Percentiles rank a stretch among this genome's conserved stretches.
These are phyloP conservation scores for Arnoldichthys spilopterus DNA, from an alignment of 2,797 vertebrate genomes.

Conservation along the genomic window DNA sequence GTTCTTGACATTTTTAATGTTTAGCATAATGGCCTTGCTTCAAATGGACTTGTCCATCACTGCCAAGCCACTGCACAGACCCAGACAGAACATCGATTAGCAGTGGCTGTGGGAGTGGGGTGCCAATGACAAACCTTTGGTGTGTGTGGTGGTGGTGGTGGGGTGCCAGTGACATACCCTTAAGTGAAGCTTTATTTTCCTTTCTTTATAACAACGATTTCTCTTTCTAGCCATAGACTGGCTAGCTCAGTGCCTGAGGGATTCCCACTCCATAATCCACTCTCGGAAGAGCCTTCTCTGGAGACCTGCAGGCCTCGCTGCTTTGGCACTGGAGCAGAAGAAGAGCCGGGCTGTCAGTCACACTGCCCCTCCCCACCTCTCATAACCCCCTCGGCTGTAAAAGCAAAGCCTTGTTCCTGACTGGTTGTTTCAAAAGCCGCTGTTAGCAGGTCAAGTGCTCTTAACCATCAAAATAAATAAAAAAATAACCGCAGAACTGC, in stretches of 20 bases:
- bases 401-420: conserved; percentile 59
- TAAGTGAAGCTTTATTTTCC: conserved; percentile 25
- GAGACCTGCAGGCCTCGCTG: background rate
- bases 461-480: conserved; percentile 37
- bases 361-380: background rate
- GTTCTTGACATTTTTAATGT: background rate
- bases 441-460: conserved; percentile 50
- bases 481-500: conserved; percentile 18
- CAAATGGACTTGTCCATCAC: background rate
- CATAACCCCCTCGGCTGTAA: conserved; percentile 16
- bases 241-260: background rate
- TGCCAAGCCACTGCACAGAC: background rate
- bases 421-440: conserved; percentile 22
- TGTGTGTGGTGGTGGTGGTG: background rate
- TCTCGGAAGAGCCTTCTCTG: conserved; percentile 17
- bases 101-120: background rate
- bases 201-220: background rate
- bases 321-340: conserved; percentile 22
- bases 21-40: background rate
- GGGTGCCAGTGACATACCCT: conserved; percentile 4
- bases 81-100: conserved; percentile 13
- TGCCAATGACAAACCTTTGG: conserved; percentile 12
- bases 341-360: conserved; percentile 39
- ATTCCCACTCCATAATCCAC: conserved; percentile 6
- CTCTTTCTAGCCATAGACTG: conserved; percentile 7